Base-by-base conservation (phyloP, 2,797 vertebrate species). In the Chromobotia macracanthus region DNA sequence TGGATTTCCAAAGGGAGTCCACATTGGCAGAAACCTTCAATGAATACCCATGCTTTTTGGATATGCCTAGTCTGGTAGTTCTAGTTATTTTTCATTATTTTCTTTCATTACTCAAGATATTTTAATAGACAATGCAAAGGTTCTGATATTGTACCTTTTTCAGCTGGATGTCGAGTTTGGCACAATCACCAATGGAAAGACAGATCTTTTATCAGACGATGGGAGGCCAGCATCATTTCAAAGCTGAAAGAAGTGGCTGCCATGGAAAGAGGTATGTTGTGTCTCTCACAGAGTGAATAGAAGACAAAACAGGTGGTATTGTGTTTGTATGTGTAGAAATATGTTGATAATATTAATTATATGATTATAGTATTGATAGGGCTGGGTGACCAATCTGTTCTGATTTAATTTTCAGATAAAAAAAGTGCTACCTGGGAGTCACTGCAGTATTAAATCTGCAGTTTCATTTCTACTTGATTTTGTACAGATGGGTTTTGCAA, bases 21-120 rank as follows among this genome's bases (percentile, higher is more conserved):
- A 64, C 61, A 38, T 10, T 64, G 11, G 16, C 28, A 18, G 28
- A 38, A 63, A 63, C 35, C 60, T 63, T 63, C 11, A 5, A 64
- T 12, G 61, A 64, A 64, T 41, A 64, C 61, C 61, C 61, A 64
- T 8, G 18, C 16, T 41, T 64, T 28, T 41, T 41, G 31, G 9
- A 64, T 64, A 38, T 38, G 61, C 31, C 61, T 38, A 41, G 61
- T 64, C 18, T 64, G 61, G 61, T 41, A 64, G 31, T 31, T 63
- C 28, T 38, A 38, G 6, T 38, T 38, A 38, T 38, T 38, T 5
- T 38, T 7, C 2, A 38, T 38, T 38, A 7, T 38, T 48, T 48
- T n/a, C n/a, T 48, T 12, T 31, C 58, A 61, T 61, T 61, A 16
- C 5, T 60, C 25, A 28, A 15, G 15, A 28, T 60, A 60, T 60